phyloP scores from a whole-genome alignment of 2,888 invertebrate genomes.

The Hetaerina titia region DNA sequence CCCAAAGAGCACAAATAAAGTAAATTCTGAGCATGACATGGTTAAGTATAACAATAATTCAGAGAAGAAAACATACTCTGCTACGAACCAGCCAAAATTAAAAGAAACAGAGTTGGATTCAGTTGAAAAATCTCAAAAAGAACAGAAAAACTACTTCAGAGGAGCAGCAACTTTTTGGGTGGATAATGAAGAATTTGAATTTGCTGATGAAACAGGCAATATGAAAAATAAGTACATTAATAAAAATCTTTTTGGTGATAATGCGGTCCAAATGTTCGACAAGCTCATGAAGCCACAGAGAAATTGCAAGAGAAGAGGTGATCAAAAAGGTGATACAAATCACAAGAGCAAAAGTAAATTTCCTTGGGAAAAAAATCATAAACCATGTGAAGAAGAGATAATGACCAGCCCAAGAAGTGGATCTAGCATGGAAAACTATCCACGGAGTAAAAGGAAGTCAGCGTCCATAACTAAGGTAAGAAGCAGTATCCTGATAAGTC shows the following conservation, averaged over 20 bases:
- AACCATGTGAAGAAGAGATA: not conserved
- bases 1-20: not conserved
- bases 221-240: constrained; percentile 16
- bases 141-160: not conserved
- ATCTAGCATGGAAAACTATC: not conserved
- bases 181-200: constrained; percentile 13
- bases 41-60: not conserved
- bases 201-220: not conserved
- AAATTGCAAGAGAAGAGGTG: not conserved
- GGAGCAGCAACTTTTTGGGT: not conserved
- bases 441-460: not conserved
- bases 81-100: not conserved
- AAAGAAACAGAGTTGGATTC: not conserved
- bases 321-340: not conserved
- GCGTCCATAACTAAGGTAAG: not conserved
- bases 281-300: not conserved
- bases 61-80: not conserved
- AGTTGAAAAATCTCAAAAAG: not conserved
- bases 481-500: not conserved
- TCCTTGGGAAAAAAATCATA: not conserved
- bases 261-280: not conserved
- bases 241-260: constrained; percentile 38
- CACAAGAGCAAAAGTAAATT: not conserved
- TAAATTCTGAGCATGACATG: not conserved
- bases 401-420: not conserved